Conservation (phyloP, 2,888 invertebrate species). For the Zygogramma bicolorata region DNA sequence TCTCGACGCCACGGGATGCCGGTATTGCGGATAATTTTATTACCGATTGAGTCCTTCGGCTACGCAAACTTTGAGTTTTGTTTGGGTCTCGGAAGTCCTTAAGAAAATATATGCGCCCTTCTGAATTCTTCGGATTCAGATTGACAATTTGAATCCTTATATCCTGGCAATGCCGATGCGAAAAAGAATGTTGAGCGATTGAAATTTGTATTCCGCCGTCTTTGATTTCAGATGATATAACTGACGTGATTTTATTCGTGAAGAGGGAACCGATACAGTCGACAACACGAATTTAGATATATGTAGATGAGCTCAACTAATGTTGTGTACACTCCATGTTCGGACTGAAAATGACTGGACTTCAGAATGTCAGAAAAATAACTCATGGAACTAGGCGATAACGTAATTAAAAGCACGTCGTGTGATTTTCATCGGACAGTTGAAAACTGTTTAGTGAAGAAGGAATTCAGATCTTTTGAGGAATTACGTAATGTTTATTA, state of each 20-base stretch:
- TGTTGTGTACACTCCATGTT: too few species aligned
- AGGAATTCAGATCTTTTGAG: too few species aligned
- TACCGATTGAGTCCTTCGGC: constrained; percentile 57
- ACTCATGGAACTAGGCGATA: too few species aligned
- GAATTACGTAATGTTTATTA: too few species aligned
- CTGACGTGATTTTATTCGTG: not conserved
- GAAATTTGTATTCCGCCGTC: constrained; percentile 1
- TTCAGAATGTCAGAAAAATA: too few species aligned
- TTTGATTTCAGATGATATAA: not conserved
- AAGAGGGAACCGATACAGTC: not conserved
- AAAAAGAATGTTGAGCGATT: constrained; percentile 8
- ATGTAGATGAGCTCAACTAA: too few species aligned
- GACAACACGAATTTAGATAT: too few species aligned
- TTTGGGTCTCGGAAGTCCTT: constrained; percentile 31
- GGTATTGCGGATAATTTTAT: constrained; percentile 61
- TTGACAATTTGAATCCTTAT: constrained; percentile 56
- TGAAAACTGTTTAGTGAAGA: too few species aligned
- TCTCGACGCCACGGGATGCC: constrained; percentile 58
- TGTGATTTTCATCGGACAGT: too few species aligned
- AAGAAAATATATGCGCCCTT: constrained; percentile 35
- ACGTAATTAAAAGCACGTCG: too few species aligned
- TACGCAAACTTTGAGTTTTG: constrained; percentile 42
- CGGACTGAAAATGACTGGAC: too few species aligned
- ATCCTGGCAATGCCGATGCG: constrained; percentile 37
- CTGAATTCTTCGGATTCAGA: constrained; percentile 39